Conservation (phyloP, 2,888 invertebrate species). For the Thysanoteuthis rhombus region DNA sequence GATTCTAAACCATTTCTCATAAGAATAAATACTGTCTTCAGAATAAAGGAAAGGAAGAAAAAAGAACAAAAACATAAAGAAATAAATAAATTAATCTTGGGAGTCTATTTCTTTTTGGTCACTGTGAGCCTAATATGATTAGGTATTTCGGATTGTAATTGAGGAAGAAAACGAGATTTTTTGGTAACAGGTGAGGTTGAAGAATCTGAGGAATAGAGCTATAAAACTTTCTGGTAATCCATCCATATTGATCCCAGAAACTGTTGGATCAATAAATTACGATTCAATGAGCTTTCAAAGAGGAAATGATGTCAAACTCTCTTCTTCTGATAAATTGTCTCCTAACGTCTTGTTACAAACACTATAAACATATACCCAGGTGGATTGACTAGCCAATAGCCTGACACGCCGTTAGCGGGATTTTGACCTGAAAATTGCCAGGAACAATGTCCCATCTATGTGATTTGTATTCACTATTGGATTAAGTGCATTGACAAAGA, state of each 20-base stretch:
- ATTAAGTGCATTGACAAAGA: too few species aligned
- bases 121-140: not conserved
- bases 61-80: not conserved
- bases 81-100: not conserved
- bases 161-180: not conserved
- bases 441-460: too few species aligned
- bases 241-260: not conserved
- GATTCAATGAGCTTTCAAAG: not conserved
- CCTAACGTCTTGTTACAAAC: not conserved
- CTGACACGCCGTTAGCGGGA: too few species aligned
- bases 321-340: not conserved
- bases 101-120: not conserved
- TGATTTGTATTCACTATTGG: too few species aligned
- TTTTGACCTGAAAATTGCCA: too few species aligned
- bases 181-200: not conserved
- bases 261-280: not conserved
- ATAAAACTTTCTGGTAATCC: not conserved
- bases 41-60: not conserved
- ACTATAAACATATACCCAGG: too few species aligned
- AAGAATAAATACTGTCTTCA: not conserved
- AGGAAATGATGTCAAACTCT: not conserved
- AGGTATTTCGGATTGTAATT: not conserved
- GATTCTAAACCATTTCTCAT: not conserved
- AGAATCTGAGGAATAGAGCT: not conserved
- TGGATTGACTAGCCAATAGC: too few species aligned